Evolutionary conservation across 2,113 vertebrate genomes (phyloP), one percentile per base, ranked within the genome.

Genomic region (Sander vitreus): DNA sequence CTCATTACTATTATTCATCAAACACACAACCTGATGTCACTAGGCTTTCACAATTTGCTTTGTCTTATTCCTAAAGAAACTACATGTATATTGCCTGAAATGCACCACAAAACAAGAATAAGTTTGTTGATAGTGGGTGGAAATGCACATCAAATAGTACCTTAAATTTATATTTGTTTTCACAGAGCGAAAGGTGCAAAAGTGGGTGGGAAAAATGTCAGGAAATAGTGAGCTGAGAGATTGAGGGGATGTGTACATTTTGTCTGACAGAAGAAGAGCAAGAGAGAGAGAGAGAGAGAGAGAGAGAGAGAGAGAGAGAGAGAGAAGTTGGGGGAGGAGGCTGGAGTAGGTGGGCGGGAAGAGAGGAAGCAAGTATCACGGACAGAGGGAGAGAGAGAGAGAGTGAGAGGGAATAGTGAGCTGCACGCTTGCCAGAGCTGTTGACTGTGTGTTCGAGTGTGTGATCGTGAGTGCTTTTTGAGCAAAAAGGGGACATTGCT

Each of bases 341-440:
- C 82, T 90, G 85, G 89, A 90, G 91, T 85, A 90, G 91, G 93
- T 91, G 89, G 81, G 84, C 65, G 91, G 85, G 88, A 92, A 92
- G 84, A 93, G 90, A 90, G 84, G 81, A 88, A 78, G 88, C 66
- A 86, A 89, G 89, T 93, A 89, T 91, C 86, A 89, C 82, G 76
- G 89, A 88, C 71, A 84, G 93, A 91, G 88, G 94, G 86, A 82
- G 83, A 72, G 83, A 72, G 62, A 83, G 79, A 91, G 70, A 73
- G 75, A 85, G 62, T 59, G 77, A 73, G 81, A 84, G 58, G 85
- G 84, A 85, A 85, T 13, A 90, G 90, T 21, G 80, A 86, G 86
- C 83, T 57, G 80, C 80, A 80, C 47, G 88, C 89, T 83, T 81
- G 85, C 90, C 80, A 68, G 91, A 91, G 92, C 89, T 91, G 89